These are phyloP conservation scores for Epizoanthus illoricatus DNA, from an alignment of 92 coral and sea anemone genomes.

Conservation along the genomic window DNA sequence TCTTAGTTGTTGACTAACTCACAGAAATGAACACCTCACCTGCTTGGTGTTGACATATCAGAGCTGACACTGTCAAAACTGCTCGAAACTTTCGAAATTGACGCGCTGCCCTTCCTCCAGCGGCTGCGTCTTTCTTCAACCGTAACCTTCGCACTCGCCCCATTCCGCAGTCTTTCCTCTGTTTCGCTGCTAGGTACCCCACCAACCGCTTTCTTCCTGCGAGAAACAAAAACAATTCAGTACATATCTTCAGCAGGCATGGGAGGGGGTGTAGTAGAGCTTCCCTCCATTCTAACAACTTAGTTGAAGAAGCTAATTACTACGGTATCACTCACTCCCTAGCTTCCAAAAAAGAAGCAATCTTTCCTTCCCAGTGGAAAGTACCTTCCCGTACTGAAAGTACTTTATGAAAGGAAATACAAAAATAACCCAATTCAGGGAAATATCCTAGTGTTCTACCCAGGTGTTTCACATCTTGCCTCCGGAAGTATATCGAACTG, in stretches of 20 bases:
- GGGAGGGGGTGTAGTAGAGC: no score
- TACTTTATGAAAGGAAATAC: no score
- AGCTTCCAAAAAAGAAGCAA: no score
- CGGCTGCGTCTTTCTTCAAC: conserved; percentile 29
- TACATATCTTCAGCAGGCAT: not conserved
- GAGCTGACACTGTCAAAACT: conserved; percentile 26
- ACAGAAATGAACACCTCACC: not conserved
- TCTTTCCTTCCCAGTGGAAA: no score
- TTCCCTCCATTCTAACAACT: no score
- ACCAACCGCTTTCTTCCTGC: conserved; percentile 19
- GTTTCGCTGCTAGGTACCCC: not conserved
- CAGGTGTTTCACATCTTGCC: no score
- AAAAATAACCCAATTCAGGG: no score
- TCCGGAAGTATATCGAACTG: no score
- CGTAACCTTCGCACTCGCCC: not conserved
- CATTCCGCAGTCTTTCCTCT: not conserved
- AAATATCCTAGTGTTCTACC: no score
- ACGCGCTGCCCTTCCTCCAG: not conserved
- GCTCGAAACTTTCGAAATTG: not conserved
- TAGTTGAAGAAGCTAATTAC: no score
- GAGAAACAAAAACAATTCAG: not conserved
- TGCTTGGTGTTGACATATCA: conserved; percentile 24
- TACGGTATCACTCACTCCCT: no score
- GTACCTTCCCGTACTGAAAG: no score
- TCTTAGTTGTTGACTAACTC: not conserved